Conservation (phyloP, 2,113 vertebrate species). For the Condylura cristata region DNA sequence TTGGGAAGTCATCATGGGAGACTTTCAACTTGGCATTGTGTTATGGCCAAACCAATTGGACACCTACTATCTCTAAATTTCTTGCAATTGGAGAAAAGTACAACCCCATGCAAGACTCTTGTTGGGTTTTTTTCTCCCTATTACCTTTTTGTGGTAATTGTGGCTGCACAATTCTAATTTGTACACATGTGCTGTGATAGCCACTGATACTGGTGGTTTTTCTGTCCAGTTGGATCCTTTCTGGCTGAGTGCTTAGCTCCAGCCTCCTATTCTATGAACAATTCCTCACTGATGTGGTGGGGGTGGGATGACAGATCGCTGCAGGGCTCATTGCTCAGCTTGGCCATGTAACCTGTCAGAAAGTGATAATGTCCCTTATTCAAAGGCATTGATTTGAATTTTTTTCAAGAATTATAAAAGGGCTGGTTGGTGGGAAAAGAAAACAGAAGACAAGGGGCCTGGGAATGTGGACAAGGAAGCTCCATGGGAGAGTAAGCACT, state of each 20-base stretch:
- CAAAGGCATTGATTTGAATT: conserved; percentile 12
- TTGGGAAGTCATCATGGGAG: not conserved
- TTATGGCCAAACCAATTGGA: not conserved
- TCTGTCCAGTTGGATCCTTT: not conserved
- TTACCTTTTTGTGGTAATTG: no score
- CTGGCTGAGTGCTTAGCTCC: not conserved
- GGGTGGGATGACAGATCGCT: not conserved
- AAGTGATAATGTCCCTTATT: not conserved
- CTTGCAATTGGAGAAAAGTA: not conserved
- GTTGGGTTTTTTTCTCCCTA: not conserved
- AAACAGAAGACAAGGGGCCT: not conserved
- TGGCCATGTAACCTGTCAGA: not conserved
- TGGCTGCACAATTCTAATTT: not conserved
- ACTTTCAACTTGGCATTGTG: not conserved
- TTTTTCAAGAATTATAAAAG: not conserved
- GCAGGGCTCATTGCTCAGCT: not conserved
- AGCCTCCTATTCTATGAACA: not conserved
- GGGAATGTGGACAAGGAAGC: not conserved
- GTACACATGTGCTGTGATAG: not conserved
- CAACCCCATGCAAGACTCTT: not conserved
- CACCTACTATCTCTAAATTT: not conserved
- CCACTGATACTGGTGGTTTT: not conserved
- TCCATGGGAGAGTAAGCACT: not conserved
- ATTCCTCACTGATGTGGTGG: not conserved
- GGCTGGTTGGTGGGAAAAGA: not conserved